Percentiles rank a stretch among this genome's conserved stretches.
Evolutionary conservation across 2,113 vertebrate genomes (phyloP).

Genomic region (Engystomops pustulosus): DNA sequence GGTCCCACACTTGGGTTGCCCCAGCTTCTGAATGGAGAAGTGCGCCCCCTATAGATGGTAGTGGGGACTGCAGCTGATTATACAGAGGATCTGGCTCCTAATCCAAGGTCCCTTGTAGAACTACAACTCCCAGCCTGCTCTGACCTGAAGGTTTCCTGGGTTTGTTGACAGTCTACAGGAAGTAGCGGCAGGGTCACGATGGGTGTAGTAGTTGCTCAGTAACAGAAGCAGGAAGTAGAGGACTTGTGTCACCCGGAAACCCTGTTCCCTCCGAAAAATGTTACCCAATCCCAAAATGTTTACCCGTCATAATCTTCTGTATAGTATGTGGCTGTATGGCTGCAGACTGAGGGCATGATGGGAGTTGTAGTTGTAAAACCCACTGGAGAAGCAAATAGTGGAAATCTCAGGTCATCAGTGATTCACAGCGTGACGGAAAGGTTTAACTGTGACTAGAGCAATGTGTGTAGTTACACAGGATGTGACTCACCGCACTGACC

Average conservation of each 20-base stretch:
- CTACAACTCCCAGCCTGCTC: background rate
- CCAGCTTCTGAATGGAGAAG: no score
- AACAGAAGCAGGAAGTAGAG: conserved; percentile 56
- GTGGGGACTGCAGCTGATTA: no score
- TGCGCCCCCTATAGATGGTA: no score
- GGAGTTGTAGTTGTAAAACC: background rate
- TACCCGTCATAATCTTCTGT: no score
- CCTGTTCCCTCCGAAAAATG: background rate
- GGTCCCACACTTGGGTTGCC: no score
- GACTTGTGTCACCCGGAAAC: conserved; percentile 2
- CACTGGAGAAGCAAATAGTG: background rate
- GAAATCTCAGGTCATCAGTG: background rate
- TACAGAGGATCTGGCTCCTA: no score
- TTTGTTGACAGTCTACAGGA: background rate
- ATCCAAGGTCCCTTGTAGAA: background rate
- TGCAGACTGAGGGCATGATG: background rate
- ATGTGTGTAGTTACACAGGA: background rate
- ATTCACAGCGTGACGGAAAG: background rate
- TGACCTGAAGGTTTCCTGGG: background rate
- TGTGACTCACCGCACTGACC: background rate
- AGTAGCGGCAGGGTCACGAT: background rate
- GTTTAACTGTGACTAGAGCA: background rate
- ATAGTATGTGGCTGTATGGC: background rate
- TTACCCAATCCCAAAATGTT: background rate
- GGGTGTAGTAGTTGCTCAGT: background rate